phyloP scores from a whole-genome alignment of 2,888 invertebrate species.

The Miltochrista miniata region DNA sequence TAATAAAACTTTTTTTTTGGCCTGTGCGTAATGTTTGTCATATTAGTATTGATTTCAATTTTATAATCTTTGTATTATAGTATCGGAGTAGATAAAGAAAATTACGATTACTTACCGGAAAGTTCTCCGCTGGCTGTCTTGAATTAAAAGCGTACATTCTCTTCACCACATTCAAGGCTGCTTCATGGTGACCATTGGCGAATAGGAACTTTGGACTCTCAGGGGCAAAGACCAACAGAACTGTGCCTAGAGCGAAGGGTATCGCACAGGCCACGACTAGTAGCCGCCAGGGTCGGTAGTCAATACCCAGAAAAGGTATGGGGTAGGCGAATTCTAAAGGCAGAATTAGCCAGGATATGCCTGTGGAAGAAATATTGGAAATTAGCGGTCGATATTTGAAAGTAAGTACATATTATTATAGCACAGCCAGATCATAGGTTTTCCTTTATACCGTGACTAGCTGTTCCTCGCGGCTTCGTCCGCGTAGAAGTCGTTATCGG shows the following conservation, averaged over 20 bases:
- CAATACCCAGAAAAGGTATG: conserved; percentile 75
- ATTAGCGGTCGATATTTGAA: too few relatives aligned
- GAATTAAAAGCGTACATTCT: conserved; percentile 66
- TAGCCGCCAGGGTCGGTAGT: conserved; percentile 89
- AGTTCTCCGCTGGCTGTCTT: conserved; percentile 52
- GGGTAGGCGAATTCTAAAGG: conserved; percentile 80
- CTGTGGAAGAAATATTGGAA: conserved; percentile 57
- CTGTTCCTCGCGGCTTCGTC: too few relatives aligned
- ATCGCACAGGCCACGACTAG: conserved; percentile 86
- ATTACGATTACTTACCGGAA: conserved; percentile 52
- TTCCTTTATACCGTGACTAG: too few relatives aligned
- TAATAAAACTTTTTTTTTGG: too few relatives aligned
- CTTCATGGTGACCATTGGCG: conserved; percentile 83
- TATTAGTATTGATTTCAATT: too few relatives aligned
- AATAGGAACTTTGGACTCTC: conserved; percentile 92
- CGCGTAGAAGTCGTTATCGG: too few relatives aligned
- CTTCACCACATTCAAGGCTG: conserved; percentile 79
- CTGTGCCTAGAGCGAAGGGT: conserved; percentile 85
- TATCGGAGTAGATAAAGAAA: too few relatives aligned
- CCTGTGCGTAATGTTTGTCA: too few relatives aligned
- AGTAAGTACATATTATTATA: too few relatives aligned
- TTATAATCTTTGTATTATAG: too few relatives aligned
- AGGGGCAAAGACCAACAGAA: conserved; percentile 84
- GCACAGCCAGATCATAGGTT: too few relatives aligned
- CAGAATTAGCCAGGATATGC: conserved; percentile 87